A percentile compares a stretch with the other conserved stretches of the same genome.
Evolutionary conservation across 2,113 vertebrate genomes (phyloP).

Genomic region (Leptodactylus fuscus): DNA sequence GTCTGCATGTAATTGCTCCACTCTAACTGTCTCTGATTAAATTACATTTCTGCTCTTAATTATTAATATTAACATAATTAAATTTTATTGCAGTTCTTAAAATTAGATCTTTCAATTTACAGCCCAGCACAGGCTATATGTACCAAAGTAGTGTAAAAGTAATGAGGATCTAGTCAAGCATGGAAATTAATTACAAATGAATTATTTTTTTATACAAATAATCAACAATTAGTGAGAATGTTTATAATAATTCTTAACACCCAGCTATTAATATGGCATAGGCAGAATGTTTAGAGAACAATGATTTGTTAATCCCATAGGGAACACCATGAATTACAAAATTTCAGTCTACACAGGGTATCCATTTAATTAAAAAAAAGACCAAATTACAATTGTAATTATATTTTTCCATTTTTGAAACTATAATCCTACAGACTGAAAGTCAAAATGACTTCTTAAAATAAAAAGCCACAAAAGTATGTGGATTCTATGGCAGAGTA

Average conservation of each 20-base stretch:
- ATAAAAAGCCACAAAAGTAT: not conserved
- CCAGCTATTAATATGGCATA: not conserved
- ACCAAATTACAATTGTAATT: not conserved
- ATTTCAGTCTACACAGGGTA: not conserved
- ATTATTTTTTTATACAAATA: constrained; percentile 53
- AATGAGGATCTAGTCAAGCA: constrained; percentile 39
- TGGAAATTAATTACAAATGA: constrained; percentile 21
- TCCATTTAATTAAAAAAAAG: constrained; percentile 5
- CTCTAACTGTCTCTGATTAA: constrained; percentile 18
- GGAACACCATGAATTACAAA: not conserved
- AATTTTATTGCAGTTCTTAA: constrained; percentile 27
- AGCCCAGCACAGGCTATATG: not conserved
- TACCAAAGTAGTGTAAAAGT: constrained; percentile 28
- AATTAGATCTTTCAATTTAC: constrained; percentile 28
- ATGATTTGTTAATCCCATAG: not conserved
- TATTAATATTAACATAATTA: constrained; percentile 52
- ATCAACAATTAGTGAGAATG: constrained; percentile 15
- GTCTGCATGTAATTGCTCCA: constrained; percentile 20
- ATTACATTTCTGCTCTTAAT: constrained; percentile 48
- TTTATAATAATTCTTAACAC: not conserved
- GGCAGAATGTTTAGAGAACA: not conserved
- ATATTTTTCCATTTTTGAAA: constrained; percentile 9
- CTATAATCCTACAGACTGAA: not conserved
- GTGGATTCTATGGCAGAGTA: not conserved
- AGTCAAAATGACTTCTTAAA: not conserved